These are phyloP conservation scores for Mormyrus lacerda DNA, from an alignment of 2,113 vertebrate genomes.

Conservation along the genomic window DNA sequence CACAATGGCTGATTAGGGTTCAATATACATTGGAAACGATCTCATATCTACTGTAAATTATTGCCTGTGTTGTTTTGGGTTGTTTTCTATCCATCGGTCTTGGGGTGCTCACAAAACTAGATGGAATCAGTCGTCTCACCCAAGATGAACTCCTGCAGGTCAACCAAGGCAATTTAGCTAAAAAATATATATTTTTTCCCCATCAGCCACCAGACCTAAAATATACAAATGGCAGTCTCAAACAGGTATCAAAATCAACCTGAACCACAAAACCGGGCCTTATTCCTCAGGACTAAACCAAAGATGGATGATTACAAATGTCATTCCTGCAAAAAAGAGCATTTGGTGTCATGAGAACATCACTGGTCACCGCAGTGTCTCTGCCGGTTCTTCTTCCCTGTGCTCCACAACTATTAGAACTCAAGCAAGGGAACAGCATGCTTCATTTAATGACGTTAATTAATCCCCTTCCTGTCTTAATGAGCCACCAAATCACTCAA, in stretches of 20 bases:
- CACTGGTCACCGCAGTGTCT: not conserved
- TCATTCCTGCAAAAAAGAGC: not conserved
- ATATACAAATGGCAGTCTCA: not conserved
- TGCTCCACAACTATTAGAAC: constrained; percentile 4
- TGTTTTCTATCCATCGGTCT: not conserved
- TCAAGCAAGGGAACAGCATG: constrained; percentile 14
- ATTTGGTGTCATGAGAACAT: not conserved
- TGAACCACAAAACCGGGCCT: not conserved
- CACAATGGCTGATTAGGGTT: not conserved
- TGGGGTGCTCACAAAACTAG: not conserved
- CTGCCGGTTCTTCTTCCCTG: not conserved
- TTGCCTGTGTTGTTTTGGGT: not conserved
- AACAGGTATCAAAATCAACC: not conserved
- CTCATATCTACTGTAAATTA: not conserved
- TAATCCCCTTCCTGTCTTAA: constrained; percentile 15
- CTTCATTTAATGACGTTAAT: constrained; percentile 25
- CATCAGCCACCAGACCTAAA: not conserved
- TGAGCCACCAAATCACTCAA: constrained; percentile 23
- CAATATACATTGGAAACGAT: not conserved
- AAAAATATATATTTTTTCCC: not conserved
- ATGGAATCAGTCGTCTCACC: not conserved
- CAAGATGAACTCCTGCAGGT: not conserved
- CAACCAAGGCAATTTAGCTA: not conserved
- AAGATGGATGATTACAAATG: not conserved
- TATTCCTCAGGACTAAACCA: not conserved